Evolutionary conservation across 2,888 invertebrate genomes (phyloP).

Genomic region (Brachyopa scutellaris): DNA sequence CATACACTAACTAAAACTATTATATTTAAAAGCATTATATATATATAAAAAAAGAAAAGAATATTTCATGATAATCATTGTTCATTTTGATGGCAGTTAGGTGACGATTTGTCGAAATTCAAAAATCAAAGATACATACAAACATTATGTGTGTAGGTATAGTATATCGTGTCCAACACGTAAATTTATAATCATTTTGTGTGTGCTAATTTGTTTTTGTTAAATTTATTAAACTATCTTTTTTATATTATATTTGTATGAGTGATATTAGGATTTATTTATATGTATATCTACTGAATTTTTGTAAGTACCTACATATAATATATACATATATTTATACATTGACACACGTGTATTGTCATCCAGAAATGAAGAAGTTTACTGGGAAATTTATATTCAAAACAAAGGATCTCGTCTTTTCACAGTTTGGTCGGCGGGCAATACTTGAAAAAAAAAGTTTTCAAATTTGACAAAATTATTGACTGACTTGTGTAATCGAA

Average conservation of each 20-base stretch:
- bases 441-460: too few species aligned
- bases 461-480: background rate
- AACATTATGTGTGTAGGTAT: too few species aligned
- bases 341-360: background rate
- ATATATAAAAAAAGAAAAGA: background rate
- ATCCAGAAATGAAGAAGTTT: background rate
- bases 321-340: too few species aligned
- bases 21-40: slow-evolving; percentile 48
- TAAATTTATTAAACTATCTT: slow-evolving; percentile 29
- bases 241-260: slow-evolving; percentile 54
- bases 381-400: background rate
- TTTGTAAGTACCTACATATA: slow-evolving; percentile 10
- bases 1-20: slow-evolving; percentile 65
- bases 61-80: slow-evolving; percentile 12
- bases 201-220: slow-evolving; percentile 48
- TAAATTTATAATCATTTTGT: slow-evolving; percentile 27
- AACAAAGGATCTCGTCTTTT: background rate
- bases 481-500: slow-evolving; percentile 7
- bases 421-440: too few species aligned
- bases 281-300: slow-evolving; percentile 27
- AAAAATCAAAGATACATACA: slow-evolving; percentile 22
- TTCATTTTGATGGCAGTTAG: slow-evolving; percentile 53
- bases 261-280: slow-evolving; percentile 71
- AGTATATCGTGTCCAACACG: slow-evolving; percentile 42
- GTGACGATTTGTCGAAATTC: slow-evolving; percentile 9